Conservation (phyloP, 2,888 invertebrate genomes). For the Ligdia adustata region DNA sequence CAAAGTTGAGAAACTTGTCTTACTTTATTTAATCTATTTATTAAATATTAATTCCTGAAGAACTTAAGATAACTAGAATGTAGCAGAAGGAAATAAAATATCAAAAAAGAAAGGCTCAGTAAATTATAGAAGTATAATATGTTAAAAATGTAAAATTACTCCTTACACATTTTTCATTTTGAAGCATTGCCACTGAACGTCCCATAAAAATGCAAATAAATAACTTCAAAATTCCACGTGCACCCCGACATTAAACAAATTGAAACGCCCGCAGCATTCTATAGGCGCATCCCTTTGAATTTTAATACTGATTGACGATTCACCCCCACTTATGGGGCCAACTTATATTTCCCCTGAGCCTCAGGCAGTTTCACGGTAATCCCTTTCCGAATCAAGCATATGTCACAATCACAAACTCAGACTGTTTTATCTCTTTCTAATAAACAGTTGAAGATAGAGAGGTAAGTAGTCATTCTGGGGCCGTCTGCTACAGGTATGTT, state of each 20-base stretch:
- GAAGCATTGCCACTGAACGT: conserved; percentile 7
- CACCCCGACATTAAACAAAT: conserved; percentile 61
- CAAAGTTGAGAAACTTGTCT: too few species aligned
- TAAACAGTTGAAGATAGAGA: conserved; percentile 43
- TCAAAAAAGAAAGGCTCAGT: too few species aligned
- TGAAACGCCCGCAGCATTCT: conserved; percentile 58
- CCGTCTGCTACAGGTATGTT: conserved; percentile 36
- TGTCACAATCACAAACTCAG: conserved; percentile 50
- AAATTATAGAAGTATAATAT: too few species aligned
- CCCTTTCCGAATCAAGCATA: conserved; percentile 61
- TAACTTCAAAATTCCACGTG: conserved; percentile 25
- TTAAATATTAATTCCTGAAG: too few species aligned
- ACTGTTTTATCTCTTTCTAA: conserved; percentile 48
- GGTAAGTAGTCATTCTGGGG: conserved; percentile 25
- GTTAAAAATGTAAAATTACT: not conserved
- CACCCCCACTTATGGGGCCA: conserved; percentile 64
- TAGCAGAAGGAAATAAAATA: too few species aligned
- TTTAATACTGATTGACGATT: conserved; percentile 74
- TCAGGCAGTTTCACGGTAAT: conserved; percentile 58
- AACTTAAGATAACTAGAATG: too few species aligned
- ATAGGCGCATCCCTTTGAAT: conserved; percentile 54
- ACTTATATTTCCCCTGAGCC: conserved; percentile 76
- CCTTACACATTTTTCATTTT: not conserved
- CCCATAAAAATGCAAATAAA: conserved; percentile 28
- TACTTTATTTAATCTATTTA: too few species aligned